Evolutionary conservation across 2,113 vertebrate genomes (phyloP).

Genomic region (Trogon melanurus): DNA sequence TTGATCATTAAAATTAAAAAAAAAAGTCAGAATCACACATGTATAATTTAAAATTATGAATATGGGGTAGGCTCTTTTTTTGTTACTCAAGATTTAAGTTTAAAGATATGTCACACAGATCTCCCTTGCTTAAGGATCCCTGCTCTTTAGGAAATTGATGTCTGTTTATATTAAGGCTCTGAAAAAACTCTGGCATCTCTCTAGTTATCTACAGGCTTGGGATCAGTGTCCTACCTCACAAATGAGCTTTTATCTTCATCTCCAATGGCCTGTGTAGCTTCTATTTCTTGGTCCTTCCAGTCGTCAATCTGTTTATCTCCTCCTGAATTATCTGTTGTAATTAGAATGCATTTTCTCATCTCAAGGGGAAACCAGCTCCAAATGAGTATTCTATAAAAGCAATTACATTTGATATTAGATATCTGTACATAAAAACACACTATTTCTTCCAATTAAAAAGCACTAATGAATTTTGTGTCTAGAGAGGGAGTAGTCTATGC

Average conservation of each 20-base stretch:
- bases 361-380: constrained; percentile 43
- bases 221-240: not conserved
- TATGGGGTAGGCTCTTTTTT: not conserved
- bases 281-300: constrained; percentile 38
- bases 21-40: not conserved
- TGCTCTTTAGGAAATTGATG: not conserved
- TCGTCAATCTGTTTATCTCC: constrained; percentile 66
- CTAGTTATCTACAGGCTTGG: not conserved
- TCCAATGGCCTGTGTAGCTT: not conserved
- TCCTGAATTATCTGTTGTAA: constrained; percentile 55
- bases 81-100: not conserved
- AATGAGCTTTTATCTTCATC: constrained; percentile 5
- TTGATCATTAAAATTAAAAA: not conserved
- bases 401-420: constrained; percentile 62
- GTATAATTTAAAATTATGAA: not conserved
- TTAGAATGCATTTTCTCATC: constrained; percentile 63
- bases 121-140: not conserved
- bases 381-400: constrained; percentile 62
- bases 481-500: not conserved
- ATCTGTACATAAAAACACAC: constrained; percentile 47
- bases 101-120: not conserved
- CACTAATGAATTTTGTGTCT: constrained; percentile 48
- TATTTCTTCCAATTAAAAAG: constrained; percentile 65
- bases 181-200: not conserved
- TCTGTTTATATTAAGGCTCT: not conserved